Percentiles rank a stretch among this genome's conserved stretches.
Evolutionary conservation across 2,113 vertebrate species (phyloP).

Genomic region (Nycticebus coucang): DNA sequence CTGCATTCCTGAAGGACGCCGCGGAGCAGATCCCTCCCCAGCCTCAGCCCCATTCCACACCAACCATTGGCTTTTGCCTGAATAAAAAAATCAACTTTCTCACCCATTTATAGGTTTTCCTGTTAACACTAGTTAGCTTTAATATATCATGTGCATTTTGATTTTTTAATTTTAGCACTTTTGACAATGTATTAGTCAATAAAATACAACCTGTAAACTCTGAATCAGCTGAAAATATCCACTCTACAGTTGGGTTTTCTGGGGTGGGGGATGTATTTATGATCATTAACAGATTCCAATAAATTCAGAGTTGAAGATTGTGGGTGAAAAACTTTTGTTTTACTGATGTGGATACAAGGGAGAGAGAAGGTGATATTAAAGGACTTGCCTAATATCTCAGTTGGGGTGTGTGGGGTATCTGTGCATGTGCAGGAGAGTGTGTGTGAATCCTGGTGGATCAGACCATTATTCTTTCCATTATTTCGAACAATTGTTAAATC

Average conservation of each 20-base stretch:
- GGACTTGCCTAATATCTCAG: neutral
- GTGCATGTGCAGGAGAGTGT: rapidly evolving
- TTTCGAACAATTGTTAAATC: neutral
- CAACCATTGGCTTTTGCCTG: neutral
- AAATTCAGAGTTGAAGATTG: neutral
- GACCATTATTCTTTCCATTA: neutral
- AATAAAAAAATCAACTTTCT: conserved; percentile 35
- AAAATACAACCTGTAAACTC: neutral
- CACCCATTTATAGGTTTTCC: neutral
- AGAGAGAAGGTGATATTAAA: neutral
- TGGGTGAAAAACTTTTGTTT: neutral
- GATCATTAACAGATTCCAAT: neutral
- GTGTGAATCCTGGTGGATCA: neutral
- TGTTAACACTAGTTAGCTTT: neutral
- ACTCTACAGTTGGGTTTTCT: neutral
- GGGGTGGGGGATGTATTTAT: too few species aligned
- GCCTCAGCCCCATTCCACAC: rapidly evolving
- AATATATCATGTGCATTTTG: neutral
- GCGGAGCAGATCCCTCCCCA: rapidly evolving
- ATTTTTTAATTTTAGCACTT: neutral
- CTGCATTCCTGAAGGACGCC: neutral
- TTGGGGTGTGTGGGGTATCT: neutral
- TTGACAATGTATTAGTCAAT: neutral
- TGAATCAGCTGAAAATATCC: neutral
- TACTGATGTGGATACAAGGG: neutral